Conservation (phyloP, 2,888 invertebrate genomes). For the Lasioglossum vierecki region DNA sequence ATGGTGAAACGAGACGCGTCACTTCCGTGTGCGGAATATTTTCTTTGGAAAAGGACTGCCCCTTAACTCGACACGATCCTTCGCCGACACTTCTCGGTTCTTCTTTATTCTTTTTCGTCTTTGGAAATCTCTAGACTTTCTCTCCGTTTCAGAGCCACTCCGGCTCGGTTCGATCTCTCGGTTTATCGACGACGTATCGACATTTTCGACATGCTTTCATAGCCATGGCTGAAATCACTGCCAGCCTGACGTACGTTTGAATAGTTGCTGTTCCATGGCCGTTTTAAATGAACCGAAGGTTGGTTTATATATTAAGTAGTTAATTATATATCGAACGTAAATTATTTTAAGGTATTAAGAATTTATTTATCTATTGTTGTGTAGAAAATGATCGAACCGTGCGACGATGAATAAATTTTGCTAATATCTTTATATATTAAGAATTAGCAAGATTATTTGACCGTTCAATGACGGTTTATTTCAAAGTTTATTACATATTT, state of each 20-base stretch:
- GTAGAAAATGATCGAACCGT: too few species aligned
- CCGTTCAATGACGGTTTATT: too few species aligned
- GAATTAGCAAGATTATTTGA: not conserved
- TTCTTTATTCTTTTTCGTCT: not conserved
- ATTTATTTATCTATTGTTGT: too few species aligned
- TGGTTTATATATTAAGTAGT: too few species aligned
- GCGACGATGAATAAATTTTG: too few species aligned
- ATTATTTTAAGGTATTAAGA: too few species aligned
- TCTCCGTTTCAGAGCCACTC: not conserved
- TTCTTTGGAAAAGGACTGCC: conserved; percentile 15
- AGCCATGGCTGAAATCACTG: not conserved
- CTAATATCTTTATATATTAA: too few species aligned
- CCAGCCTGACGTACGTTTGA: too few species aligned
- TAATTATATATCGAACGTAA: too few species aligned
- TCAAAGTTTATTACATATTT: too few species aligned
- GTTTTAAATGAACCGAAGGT: too few species aligned
- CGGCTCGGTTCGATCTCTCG: not conserved
- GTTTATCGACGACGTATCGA: not conserved
- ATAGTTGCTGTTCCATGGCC: too few species aligned
- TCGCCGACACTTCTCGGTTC: not conserved
- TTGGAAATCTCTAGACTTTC: conserved; percentile 4
- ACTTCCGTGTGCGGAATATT: conserved; percentile 36
- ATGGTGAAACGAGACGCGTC: conserved; percentile 52
- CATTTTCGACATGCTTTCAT: not conserved
- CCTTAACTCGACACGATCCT: not conserved